Evolutionary conservation across 2,888 invertebrate species (phyloP), one percentile per base, ranked within the genome.

Genomic region (Polyommatus iphigenia): DNA sequence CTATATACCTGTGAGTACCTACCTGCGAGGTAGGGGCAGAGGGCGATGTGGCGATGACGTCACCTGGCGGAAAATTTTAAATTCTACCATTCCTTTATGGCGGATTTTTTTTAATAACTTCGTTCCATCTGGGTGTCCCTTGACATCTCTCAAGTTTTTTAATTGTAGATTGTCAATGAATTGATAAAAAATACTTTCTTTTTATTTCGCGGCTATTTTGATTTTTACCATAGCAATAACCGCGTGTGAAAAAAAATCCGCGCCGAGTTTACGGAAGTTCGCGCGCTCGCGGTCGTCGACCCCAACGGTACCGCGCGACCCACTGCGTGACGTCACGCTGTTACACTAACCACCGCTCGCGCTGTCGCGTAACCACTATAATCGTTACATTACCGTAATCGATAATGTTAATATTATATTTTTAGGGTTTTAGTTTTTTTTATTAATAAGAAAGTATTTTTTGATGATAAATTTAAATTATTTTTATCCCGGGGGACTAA

Each of bases 291-390:
- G 92, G 89, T 88, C 90, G 84, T 87, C 88, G 90, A 92, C 88
- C 93, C 90, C 92, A 93, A 93, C 93, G 93, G 93, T 92, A 93
- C 89, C 85, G 85, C 84, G 88, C 85, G 85, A 88, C 88, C 90
- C 87, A 88, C 78, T 77, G 73, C 83, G 86, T 93, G 93, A 93
- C 92, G 93, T 93, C 92, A 93, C 81, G 78, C 84, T 83, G 85
- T 88, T 83, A 75, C n/a, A 76, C 90, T 87, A 87, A 62, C 72
- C 54, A 18, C 5, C 18, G 54, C 36, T 32, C 54, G 36, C 71
- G 20, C 54, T 24, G 72, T 76, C 62, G 57, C 76, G 62, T 76
- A 76, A 62, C 32, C 46, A 29, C 24, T 41, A 29, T 75, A 75
- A 73, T 50, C 50, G 50, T 18, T 24, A 67, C 67, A 62, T 62